Evolutionary conservation across 2,797 vertebrate genomes (phyloP), one percentile per base, ranked within the genome.

Genomic region (Nyctibius grandis): DNA sequence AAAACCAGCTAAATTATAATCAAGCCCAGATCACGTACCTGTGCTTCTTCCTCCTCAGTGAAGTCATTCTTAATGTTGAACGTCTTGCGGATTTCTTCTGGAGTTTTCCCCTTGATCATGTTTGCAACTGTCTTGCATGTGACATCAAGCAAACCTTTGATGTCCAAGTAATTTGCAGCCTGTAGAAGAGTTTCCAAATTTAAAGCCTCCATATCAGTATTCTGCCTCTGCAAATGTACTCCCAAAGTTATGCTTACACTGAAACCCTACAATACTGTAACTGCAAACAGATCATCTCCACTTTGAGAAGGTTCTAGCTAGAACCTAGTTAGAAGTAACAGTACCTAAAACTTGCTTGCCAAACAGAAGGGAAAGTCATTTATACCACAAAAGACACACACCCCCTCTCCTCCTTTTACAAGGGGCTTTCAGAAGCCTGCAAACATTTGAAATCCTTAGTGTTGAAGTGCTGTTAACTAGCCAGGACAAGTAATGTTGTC

Each of bases 1-100:
- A 11, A 87, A 53, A 56, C 5, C 50, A 84, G 31, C 26, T 26
- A 21, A 38, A 57, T 38, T 44, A 2, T 40, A 81, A 72, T 56
- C 8, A 91, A 79, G 53, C 28, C 38, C 59, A 60, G 23, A 68
- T 29, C 10, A 45, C 73, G 40, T 98, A 99, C 99, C 99, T 99
- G 99, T 98, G 99, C 99, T 98, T 99, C 99, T 69, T 99, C 99
- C 97, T 99, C 99, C 98, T 99, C 99, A 96, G 99, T 99, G 95
- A 99, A 99, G 97, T 99, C 99, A 95, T 99, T 99, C 98, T 99
- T 99, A 95, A 99, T 99, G 98, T 99, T 99, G 98, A 99, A 99
- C 29, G 99, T 99, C 98, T 99, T 99, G 95, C 99, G 98, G 98
- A 99, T 99, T 98, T 99, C 99, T 97, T 99, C 99, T 53, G 99